Evolutionary conservation across 2,797 vertebrate genomes (phyloP).

Genomic region (Hirundo rustica): DNA sequence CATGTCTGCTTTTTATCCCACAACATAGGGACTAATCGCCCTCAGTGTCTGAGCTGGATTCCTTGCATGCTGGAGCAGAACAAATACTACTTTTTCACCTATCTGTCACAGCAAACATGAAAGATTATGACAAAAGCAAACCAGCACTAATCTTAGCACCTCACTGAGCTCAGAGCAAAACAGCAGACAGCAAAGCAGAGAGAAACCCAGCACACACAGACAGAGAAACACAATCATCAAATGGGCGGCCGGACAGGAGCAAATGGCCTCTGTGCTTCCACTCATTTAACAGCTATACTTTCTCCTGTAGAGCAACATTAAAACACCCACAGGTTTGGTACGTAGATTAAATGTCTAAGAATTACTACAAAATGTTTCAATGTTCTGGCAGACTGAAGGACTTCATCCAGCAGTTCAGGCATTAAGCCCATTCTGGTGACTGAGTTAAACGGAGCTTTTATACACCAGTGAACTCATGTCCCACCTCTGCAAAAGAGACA

Average conservation of each 20-base stretch:
- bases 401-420: background rate
- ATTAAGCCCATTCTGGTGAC: background rate
- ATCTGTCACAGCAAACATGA: conserved; percentile 16
- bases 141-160: conserved; percentile 10
- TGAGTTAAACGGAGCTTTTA: background rate
- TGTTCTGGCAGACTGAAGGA: background rate
- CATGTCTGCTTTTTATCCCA: conserved; percentile 42
- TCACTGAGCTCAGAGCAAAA: conserved; percentile 5
- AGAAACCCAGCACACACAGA: background rate
- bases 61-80: conserved; percentile 18
- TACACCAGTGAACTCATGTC: background rate
- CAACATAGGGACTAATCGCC: conserved; percentile 14
- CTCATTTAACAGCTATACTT: background rate
- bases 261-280: background rate
- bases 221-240: background rate
- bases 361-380: background rate
- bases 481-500: background rate
- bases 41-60: conserved; percentile 6
- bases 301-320: background rate
- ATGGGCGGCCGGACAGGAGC: background rate
- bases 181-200: background rate
- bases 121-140: conserved; percentile 15
- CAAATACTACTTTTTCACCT: conserved; percentile 41
- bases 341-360: fast-evolving
- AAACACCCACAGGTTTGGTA: background rate